Conservation (phyloP, 2,888 invertebrate genomes). For the Nyleta sp. region DNA sequence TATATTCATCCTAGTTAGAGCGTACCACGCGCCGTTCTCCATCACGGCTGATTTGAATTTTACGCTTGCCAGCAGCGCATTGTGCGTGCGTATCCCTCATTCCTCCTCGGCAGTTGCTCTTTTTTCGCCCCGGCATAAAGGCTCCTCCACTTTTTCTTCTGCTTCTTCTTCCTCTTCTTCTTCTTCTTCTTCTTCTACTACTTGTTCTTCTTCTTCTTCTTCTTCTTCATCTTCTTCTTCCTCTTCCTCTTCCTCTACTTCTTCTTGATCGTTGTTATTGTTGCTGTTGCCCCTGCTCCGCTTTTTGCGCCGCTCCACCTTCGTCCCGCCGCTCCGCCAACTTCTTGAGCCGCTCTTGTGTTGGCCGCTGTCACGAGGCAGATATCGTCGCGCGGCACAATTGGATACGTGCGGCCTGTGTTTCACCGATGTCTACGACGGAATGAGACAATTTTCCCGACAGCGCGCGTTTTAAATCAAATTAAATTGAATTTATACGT, state of each 20-base stretch:
- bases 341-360: neutral
- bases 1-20: conserved; percentile 73
- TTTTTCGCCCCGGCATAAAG: conserved; percentile 18
- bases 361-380: conserved; percentile 16
- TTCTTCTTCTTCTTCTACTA: neutral
- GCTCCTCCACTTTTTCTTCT: too few relatives aligned
- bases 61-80: conserved; percentile 73
- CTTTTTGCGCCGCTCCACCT: conserved; percentile 11
- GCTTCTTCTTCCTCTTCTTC: neutral
- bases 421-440: conserved; percentile 50
- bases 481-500: conserved; percentile 66
- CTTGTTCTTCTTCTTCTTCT: neutral
- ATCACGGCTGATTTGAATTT: conserved; percentile 76
- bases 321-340: neutral
- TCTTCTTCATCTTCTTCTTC: neutral
- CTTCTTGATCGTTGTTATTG: neutral
- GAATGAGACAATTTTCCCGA: conserved; percentile 62
- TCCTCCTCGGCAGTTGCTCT: conserved; percentile 30
- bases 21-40: conserved; percentile 70
- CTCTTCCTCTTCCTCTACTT: neutral
- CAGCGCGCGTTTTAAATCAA: conserved; percentile 60
- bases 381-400: conserved; percentile 39
- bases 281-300: neutral
- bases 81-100: conserved; percentile 66
- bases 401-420: conserved; percentile 52